Base-by-base conservation (phyloP, 2,888 invertebrate genomes). In the Tetranychus piercei region DNA sequence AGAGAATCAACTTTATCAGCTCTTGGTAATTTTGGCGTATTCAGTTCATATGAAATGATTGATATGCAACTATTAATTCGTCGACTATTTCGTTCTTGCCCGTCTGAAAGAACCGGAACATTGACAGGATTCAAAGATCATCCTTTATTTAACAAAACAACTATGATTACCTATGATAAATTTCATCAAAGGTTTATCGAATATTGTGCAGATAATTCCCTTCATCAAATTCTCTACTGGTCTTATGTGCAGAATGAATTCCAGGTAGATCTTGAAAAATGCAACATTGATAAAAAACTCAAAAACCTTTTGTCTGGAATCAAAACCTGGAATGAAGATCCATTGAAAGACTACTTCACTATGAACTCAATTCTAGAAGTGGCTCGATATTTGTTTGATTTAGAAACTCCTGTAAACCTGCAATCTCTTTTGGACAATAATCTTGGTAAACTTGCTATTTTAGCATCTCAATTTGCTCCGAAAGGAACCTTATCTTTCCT, bases 161-260 rank as follows among this genome's bases (percentile, higher is more conserved):
- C n/a, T n/a, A 45, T 18, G 34, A 71, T 45, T 11, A 20, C 22
- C 44, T 74, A 22, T 55, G 45, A 64, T 1, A n/a, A 71, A 23
- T 71, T 71, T n/a, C 71, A 71, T n/a, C 11, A 74, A 22, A 44
- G 44, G 22, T 55, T 76, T 20, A 71, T 76, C 6, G 23, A 74
- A 45, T 67, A 74, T 73, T 72, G 72, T 64, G 18, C 55, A n/a
- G 74, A 74, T 7, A 23, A 74, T 20, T 66, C 64, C 20, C 67
- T 72, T 11, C 72, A 74, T 44, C 74, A 76, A n/a, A 74, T 76
- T 66, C 65, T 76, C 7, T 76, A 67, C 69, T 71, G 75, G 11
- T 66, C 34, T 6, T 44, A 23, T 20, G 34, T 44, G 11, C 34
- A n/a, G 18, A 45, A 69, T 44, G 45, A 71, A 23, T 44, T n/a